Evolutionary conservation across 2,888 invertebrate species (phyloP), one percentile per base, ranked within the genome.

Genomic region (Eueremaeus valkanovi): DNA sequence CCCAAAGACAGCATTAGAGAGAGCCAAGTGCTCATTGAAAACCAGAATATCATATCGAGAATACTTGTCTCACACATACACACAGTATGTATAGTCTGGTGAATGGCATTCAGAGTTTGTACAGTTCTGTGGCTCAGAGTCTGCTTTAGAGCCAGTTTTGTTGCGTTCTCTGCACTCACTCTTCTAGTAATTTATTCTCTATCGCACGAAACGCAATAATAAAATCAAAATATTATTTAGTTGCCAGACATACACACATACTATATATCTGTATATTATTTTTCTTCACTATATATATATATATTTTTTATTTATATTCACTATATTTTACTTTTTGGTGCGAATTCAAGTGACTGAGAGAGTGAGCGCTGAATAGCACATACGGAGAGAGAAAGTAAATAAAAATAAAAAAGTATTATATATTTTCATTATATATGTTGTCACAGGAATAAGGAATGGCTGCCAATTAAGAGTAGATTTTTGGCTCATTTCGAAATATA

Each of bases 151-250:
- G 3, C 18, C 1, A 49, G 49, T 49, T 49, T 49, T n/a, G 42
- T 51, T 51, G 5, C 3, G 8, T 33, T 18, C 24, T 16, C 11
- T 51, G 9, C 51, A 51, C 6, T 36, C 51, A n/a, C 16, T 51
- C 21, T 51, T 51, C 18, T 31, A 18, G 33, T 63, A 63, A 63
- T 63, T 63, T 63, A 63, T 63, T 63, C 63, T 27, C 21, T 2
- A 63, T 33, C 31, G 11, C 29, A 63, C 29, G 63, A 63, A 63
- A 27, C 16, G 2, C 29, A 63, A 63, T 63, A 63, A 33, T 63
- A 63, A 63, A 63, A 63, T 33, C 33, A 63, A 63, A 63, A 63
- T 63, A 63, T 63, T 63, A 63, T 63, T 63, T 31, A 33, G 63
- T 63, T 63, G 63, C 16, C 33, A 33, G 29, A 18, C 63, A 63